Evolutionary conservation across 2,888 invertebrate species (phyloP).

Genomic region (Pterostichus madidus): DNA sequence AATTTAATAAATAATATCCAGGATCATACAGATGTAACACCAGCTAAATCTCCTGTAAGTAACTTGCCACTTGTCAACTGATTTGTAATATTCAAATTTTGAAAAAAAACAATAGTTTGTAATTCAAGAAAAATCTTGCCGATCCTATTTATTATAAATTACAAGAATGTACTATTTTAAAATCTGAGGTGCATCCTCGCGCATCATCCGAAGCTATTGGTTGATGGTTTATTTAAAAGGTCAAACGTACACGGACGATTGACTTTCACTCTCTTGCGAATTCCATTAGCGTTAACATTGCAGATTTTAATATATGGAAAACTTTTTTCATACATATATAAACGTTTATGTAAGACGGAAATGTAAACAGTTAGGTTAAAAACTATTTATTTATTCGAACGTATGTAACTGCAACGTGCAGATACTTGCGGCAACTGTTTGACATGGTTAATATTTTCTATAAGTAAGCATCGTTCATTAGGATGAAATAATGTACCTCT

Average conservation of each 20-base stretch:
- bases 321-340: constrained; percentile 36
- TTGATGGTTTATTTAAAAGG: constrained; percentile 69
- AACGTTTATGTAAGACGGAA: constrained; percentile 49
- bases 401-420: constrained; percentile 26
- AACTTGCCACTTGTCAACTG: too few relatives aligned
- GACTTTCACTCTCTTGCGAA: constrained; percentile 71
- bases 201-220: constrained; percentile 1
- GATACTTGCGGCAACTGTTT: constrained; percentile 28
- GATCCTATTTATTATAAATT: too few relatives aligned
- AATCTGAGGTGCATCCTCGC: constrained; percentile 13
- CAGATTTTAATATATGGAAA: constrained; percentile 16
- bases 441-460: constrained; percentile 9
- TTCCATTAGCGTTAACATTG: constrained; percentile 68
- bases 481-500: not conserved
- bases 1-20: too few relatives aligned
- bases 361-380: constrained; percentile 33
- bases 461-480: not conserved
- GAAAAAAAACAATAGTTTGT: too few relatives aligned
- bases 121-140: too few relatives aligned
- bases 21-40: too few relatives aligned
- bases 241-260: constrained; percentile 71
- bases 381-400: constrained; percentile 35
- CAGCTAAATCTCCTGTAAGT: too few relatives aligned
- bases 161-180: too few relatives aligned
- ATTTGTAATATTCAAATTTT: too few relatives aligned